Base-by-base conservation (phyloP, 2,888 invertebrate species). In the Chrysina gloriosa region DNA sequence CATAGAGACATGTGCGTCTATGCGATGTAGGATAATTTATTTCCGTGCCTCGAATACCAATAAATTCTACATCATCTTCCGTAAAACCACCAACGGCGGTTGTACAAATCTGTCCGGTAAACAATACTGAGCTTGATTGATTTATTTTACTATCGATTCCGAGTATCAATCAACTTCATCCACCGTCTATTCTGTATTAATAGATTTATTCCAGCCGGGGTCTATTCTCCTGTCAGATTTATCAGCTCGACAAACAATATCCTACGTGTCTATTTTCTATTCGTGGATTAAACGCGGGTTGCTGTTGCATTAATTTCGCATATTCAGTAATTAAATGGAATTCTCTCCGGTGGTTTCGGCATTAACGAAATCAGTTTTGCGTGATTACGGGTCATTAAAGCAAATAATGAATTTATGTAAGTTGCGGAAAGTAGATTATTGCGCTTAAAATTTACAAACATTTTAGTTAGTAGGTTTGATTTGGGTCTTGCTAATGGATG, bases 151-250 rank as follows among this genome's bases (percentile, higher is more conserved):
- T 58, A 58, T 58, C 58, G 39, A 58, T 58, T 58, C 58, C 23
- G 58, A 58, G 14, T 58, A 58, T 58, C 58, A 58, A 58, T 58
- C 58, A 58, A 58, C 58, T 58, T 58, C 58, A 58, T 58, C 58
- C 58, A 39, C 36, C 39, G 58, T 36, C 39, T 58, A 36, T 36
- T 39, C 58, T 25, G 39, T 39, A 39, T 58, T 39, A 58, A 58
- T 58, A 58, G 58, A 58, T 58, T 58, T 58, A 58, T 58, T 23
- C 58, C 58, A 39, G 21, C 36, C n/a, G n/a, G 14, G 39, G 39
- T 58, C 58, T 58, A 58, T 36, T 14, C 39, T 5, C 11, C 39
- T 39, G 58, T 58, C 58, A 58, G 58, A 23, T 21, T 39, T 58
- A 58, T 58, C 58, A 21, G 39, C 39, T 39, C 7, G 39, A 27